Conservation (phyloP, 2,888 invertebrate genomes). For the Leptinotarsa juncta region DNA sequence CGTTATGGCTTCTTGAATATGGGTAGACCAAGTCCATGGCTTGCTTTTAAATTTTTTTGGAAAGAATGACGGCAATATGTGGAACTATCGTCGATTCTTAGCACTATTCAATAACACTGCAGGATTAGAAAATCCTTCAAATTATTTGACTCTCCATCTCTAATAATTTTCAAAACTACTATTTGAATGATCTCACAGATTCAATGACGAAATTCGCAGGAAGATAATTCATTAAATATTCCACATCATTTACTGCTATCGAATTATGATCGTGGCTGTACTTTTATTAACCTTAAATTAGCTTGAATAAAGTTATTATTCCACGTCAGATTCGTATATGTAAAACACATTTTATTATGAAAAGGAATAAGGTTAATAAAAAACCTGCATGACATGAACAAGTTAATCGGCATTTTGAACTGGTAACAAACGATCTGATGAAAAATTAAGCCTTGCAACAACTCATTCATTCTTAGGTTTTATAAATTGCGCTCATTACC, state of each 20-base stretch:
- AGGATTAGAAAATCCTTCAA: too few species aligned
- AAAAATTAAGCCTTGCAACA: constrained; percentile 60
- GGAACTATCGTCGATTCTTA: too few species aligned
- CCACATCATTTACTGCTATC: background rate
- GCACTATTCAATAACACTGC: too few species aligned
- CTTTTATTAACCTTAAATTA: constrained; percentile 39
- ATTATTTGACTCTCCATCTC: too few species aligned
- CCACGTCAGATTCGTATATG: constrained; percentile 48
- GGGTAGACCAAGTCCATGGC: too few species aligned
- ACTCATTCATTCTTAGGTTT: constrained; percentile 58
- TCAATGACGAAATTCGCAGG: background rate
- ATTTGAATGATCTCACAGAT: too few species aligned
- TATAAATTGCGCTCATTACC: constrained; percentile 60
- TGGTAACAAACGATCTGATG: constrained; percentile 60
- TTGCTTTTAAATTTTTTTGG: too few species aligned
- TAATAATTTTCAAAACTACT: too few species aligned
- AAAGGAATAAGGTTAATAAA: constrained; percentile 56
- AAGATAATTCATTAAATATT: background rate
- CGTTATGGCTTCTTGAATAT: too few species aligned
- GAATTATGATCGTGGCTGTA: background rate
- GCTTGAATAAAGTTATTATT: constrained; percentile 52
- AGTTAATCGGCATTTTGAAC: constrained; percentile 59
- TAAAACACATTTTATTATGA: constrained; percentile 53
- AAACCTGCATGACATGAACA: constrained; percentile 56
- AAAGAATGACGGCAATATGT: too few species aligned